phyloP scores from a whole-genome alignment of 2,113 vertebrate species.

The Eubucco bourcierii region DNA sequence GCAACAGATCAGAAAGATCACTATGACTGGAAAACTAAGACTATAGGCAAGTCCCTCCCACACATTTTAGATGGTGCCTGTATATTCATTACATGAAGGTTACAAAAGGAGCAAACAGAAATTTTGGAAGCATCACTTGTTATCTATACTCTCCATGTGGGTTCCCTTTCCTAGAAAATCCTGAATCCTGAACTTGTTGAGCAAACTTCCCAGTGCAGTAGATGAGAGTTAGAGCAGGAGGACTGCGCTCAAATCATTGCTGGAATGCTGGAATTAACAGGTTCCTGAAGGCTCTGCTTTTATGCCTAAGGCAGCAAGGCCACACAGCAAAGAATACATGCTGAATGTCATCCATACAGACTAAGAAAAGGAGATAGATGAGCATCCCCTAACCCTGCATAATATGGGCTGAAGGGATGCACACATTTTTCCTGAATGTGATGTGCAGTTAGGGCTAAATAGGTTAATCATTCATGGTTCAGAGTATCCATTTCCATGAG shows the following conservation, averaged over 20 bases:
- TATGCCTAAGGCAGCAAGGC: not conserved
- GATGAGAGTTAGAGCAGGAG: not conserved
- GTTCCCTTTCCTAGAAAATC: not conserved
- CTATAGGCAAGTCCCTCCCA: not conserved
- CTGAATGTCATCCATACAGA: rapidly evolving
- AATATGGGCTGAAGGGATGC: not conserved
- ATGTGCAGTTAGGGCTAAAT: not conserved
- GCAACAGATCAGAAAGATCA: not conserved
- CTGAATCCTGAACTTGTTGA: not conserved
- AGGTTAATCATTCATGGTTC: not conserved
- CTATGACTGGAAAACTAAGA: not conserved
- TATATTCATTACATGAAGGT: not conserved
- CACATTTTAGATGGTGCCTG: not conserved
- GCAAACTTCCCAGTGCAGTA: not conserved
- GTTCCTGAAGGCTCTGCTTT: not conserved
- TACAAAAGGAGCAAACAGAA: not conserved
- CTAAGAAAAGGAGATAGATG: not conserved
- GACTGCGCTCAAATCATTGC: not conserved
- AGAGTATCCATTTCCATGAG: not conserved
- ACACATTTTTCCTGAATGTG: not conserved
- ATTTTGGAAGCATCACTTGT: not conserved
- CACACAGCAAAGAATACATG: rapidly evolving
- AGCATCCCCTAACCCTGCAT: not conserved
- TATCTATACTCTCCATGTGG: not conserved
- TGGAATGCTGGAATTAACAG: not conserved